Base-by-base conservation (phyloP, 2,113 vertebrate genomes). In the Drymodes brunneopygia region DNA sequence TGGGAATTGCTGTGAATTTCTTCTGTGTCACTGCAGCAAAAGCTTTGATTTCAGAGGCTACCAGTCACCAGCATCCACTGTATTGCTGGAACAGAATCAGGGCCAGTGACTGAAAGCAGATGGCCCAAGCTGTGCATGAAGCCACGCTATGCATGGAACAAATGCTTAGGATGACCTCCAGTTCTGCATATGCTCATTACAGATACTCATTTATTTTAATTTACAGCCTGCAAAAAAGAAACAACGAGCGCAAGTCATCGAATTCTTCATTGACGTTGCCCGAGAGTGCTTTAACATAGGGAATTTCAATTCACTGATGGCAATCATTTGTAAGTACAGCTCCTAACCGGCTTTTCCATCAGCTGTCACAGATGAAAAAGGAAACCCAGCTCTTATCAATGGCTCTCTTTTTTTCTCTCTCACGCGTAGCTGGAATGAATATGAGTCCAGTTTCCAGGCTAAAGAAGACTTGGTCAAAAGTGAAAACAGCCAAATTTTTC, bases 231-330 rank as follows among this genome's bases (percentile, higher is more conserved):
- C 98, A 77, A 99, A 99, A 98, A 99, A 99, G 98, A 99, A 99
- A 54, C 99, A 99, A 95, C 84, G 99, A 95, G 99, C 99, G 1
- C 98, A 98, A 81, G 99, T 99, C 93, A 98, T 99, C 1, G 99
- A 99, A 97, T 99, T 99, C 98, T 99, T 99, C 98, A 99, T 99
- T 29, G 99, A 99, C 0, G 99, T 99, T 90, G 99, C 99, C 88
- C 98, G 99, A 19, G 99, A 99, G 95, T 99, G 99, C 95, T 99
- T 99, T 98, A 99, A 99, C 97, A 99, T 99, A 10, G 99, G 99
- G 96, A 99, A 99, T 98, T 99, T 99, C 95, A 99, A 99, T 97
- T 99, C 99, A 4, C 98, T 99, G 88, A 99, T 99, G 99, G 99
- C 99, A 90, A 99, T 99, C 86, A 98, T 99, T 96, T 99, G 99